Base-by-base conservation (phyloP, 2,797 vertebrate species). In the Dicrostonyx torquatus region DNA sequence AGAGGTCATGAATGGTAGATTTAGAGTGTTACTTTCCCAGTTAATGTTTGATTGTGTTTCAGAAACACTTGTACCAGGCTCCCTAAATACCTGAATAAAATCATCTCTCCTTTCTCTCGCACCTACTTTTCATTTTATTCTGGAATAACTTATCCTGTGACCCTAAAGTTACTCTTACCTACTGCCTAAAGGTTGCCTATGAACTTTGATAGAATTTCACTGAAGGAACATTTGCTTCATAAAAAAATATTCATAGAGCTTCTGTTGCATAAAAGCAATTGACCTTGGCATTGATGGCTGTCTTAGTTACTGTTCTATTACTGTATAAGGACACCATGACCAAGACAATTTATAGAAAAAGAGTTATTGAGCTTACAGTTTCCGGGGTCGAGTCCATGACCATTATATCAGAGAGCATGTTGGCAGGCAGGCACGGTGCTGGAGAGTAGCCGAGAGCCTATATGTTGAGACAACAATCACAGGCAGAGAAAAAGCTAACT, bases 91-190 rank as follows among this genome's bases (percentile, higher is more conserved):
- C 0, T 80, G 29, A 13, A 9, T 66, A 84, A 48, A 94, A 62
- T 83, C 60, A n/a, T 78, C 79, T 83, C 76, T 92, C 37, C 31
- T 93, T 87, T 96, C 55, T 89, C 12, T 34, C 40, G 17, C 17
- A 1, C 72, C 50, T 94, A 37, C 48, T 24, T 93, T 83, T 93
- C 64, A 48, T 92, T 96, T 93, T 84, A 73, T n/a, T 77, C 79
- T 95, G 48, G 31, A 95, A 89, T 91, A 84, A 78, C 24, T 87
- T 34, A 66, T 78, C 55, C 48, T 93, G 3, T 90, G 89, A 95
- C 64, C 87, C 66, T 73, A 76, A 93, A 90, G 22, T 87, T 87
- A 79, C 31, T 92, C 64, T 93, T 40, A 83, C 72, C n/a, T 26
- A 55, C 93, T 37, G 22, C 85, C 82, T 92, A 70, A 89, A 90